Evolutionary conservation across 2,113 vertebrate species (phyloP), one percentile per base, ranked within the genome.

Genomic region (Callipepla squamata): DNA sequence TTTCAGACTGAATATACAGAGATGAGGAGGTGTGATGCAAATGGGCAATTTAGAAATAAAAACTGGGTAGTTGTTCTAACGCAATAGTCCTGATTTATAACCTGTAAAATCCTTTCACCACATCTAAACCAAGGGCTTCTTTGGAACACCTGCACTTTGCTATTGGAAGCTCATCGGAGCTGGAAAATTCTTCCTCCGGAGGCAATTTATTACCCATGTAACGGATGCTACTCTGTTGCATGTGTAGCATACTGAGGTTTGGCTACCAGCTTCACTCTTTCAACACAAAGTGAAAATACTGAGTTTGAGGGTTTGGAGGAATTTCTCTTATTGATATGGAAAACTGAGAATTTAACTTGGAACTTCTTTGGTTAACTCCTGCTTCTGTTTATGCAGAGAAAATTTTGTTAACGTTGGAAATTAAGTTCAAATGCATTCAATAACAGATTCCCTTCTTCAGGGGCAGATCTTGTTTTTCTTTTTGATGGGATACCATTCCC

Each of bases 261-360:
- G 85, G 85, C 91, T 92, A 80, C 85, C 44, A 66, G 67, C 84
- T 85, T 91, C 61, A 72, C 68, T 86, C 82, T 96, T 91, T 92
- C 72, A 55, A 34, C 58, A 18, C 47, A 57, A 63, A 89, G 82
- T 57, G 68, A 94, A 82, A 84, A 80, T 70, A 75, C 14, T 18
- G 91, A 83, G 53, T 77, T 55, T 80, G 70, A 87, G 89, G 72
- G 44, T 84, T 92, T 94, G 70, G 65, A 89, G 81, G 57, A 87
- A 86, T 80, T 95, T 79, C 17, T 80, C 88, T 79, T 78, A 87
- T 45, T 85, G 70, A 94, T 87, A 76, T 40, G 80, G 84, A 94
- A 88, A 96, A 90, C 26, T 69, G 67, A 92, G 90, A 93, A 66
- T 93, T 87, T 89, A 93, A 92, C 67, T 92, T 90, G 55, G 87